Base-by-base conservation (phyloP, 2,888 invertebrate species). In the Diogma glabrata region DNA sequence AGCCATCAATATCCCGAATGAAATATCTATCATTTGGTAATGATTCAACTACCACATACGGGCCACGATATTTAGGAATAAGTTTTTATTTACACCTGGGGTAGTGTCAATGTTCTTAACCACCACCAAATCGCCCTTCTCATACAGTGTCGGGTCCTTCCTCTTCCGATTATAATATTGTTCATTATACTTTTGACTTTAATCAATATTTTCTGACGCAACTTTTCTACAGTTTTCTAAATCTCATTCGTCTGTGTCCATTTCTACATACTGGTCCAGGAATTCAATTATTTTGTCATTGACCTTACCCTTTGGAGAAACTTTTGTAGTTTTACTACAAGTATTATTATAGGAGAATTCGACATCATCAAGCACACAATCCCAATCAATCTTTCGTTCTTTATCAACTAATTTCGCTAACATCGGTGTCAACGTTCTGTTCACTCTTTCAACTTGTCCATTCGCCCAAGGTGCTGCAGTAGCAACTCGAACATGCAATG, bases 401-500 rank as follows among this genome's bases (percentile, higher is more conserved):
- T 3, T 33, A 33, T 33, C 33, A 3, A 33, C 12, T 6, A 33
- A 16, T 33, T 33, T 33, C 5, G 33, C 33, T 16, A 33, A 33
- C 12, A 33, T 33, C 6, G 5, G 33, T 14, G 12, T 33, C 12
- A 33, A 33, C n/a, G 33, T 14, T 14, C 33, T n/a, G 16, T 33
- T 3, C 5, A 33, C 33, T 16, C 33, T 6, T 33, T 33, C 33
- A 14, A 10, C 16, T 33, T 33, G 8, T 10, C 33, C 12, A 33
- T 33, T 33, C 6, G 33, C 33, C 16, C 33, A 16, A 33, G 55
- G 50, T 6, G 47, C 50, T 2, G 46, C 49, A 7, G 51, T 53
- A 12, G 53, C 52, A n/a, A 24, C 50, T 38, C 49, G 33, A 12
- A 55, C 47, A 23, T 55, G 55, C 14, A 48, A 17, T 26, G n/a